A percentile compares a stretch with the other conserved stretches of the same genome.
Conservation (phyloP, 2,888 invertebrate species). For the Stegana nigrithorax region DNA sequence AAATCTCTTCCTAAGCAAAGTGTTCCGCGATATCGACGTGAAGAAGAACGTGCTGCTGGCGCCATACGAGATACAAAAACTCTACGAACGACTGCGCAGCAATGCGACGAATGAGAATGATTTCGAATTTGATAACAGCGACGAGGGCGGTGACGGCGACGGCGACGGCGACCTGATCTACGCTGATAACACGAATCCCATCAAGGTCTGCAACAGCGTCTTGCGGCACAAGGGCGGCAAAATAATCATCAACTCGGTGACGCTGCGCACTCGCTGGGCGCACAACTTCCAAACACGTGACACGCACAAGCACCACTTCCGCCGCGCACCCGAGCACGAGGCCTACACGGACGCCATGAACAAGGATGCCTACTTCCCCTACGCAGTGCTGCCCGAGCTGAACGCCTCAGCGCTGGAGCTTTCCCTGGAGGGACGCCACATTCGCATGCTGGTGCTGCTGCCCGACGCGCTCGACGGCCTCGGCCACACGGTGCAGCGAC, state of each 20-base stretch:
- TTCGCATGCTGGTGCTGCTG: constrained; percentile 34
- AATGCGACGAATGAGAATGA: background rate
- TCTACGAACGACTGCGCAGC: background rate
- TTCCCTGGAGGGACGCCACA: constrained; percentile 24
- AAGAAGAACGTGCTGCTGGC: constrained; percentile 2
- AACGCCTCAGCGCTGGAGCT: constrained; percentile 42
- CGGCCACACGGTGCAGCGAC: constrained; percentile 25
- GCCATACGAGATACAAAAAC: constrained; percentile 9
- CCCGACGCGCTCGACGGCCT: constrained; percentile 36
- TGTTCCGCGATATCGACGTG: background rate
- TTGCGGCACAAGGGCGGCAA: too few relatives aligned
- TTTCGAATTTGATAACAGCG: constrained; percentile 2
- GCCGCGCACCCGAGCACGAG: constrained; percentile 21
- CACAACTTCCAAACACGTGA: constrained; percentile 44
- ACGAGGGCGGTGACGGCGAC: too few relatives aligned
- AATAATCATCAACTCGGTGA: constrained; percentile 17
- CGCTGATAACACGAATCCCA: constrained; percentile 8
- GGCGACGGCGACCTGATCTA: background rate
- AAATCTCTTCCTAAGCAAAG: background rate
- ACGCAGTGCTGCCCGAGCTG: constrained; percentile 31
- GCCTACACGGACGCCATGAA: constrained; percentile 35
- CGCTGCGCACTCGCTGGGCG: constrained; percentile 39
- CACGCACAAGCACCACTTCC: constrained; percentile 35
- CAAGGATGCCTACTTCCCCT: constrained; percentile 42
- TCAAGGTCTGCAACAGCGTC: constrained; percentile 15